phyloP scores from a whole-genome alignment of 2,113 vertebrate species.

The Pomatostomus ruficeps region DNA sequence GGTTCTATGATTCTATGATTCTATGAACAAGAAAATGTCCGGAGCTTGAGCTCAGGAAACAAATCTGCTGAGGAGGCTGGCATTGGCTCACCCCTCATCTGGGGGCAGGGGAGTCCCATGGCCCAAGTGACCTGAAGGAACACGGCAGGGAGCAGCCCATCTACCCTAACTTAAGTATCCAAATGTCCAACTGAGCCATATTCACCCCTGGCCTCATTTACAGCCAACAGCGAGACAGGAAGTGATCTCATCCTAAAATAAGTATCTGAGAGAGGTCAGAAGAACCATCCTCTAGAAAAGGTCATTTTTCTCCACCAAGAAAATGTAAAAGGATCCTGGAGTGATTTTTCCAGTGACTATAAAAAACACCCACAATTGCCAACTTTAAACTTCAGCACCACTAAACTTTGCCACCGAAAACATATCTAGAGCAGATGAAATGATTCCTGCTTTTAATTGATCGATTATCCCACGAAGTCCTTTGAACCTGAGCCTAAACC shows the following conservation, averaged over 20 bases:
- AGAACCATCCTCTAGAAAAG: background rate
- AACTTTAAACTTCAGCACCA: background rate
- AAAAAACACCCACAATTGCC: background rate
- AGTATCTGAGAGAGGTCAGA: slow-evolving; percentile 34
- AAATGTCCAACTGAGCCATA: background rate
- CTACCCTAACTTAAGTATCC: background rate
- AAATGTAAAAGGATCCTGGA: background rate
- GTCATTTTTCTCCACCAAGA: background rate
- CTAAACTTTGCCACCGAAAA: background rate
- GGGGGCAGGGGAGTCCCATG: background rate
- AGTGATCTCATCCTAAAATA: slow-evolving; percentile 55
- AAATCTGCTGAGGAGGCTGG: background rate
- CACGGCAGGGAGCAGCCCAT: background rate
- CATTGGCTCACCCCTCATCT: fast-evolving
- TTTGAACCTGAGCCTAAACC: background rate
- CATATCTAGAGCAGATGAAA: background rate
- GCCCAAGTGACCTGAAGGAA: fast-evolving
- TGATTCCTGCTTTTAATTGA: background rate
- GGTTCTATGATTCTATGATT: background rate
- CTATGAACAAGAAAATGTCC: background rate
- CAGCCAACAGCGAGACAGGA: background rate
- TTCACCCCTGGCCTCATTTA: background rate
- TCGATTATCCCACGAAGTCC: background rate
- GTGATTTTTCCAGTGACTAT: background rate
- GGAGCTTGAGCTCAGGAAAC: background rate